Base-by-base conservation (phyloP, 2,888 invertebrate species). In the Amblyjoppa fuscipennis region DNA sequence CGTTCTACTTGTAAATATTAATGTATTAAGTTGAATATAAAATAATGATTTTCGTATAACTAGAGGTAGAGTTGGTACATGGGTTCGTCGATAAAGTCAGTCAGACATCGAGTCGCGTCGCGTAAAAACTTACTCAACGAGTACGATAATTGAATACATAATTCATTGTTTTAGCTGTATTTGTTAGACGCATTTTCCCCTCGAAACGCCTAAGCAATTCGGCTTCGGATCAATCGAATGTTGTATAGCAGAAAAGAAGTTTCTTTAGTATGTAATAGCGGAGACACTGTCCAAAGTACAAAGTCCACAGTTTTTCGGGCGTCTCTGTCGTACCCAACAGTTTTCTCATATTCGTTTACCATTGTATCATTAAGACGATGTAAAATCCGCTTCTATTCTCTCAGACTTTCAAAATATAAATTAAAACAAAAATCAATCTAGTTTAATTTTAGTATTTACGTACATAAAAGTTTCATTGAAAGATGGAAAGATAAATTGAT, bases 1-100 rank as follows among this genome's bases (percentile, higher is more conserved):
- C 88, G 88, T 87, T 81, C 64, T 41, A 87, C 80, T 86, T 91
- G 91, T 91, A 91, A 90, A 91, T 90, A 91, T 56, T 87, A 88
- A 90, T 84, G 87, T 87, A 88, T 88, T 90, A 91, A 89, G 87
- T 75, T 79, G 6, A 64, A 71, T 81, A 83, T 45, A 11, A 59
- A 53, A 61, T 82, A 34, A 71, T 38, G 70, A 75, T 66, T 82
- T 85, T 82, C 79, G 59, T 82, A 82, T 79, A 68, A 49, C 34
- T 45, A 64, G 73, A 16, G 9, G 13, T 45, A 61, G 20, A 59
- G 13, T 61, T 61, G 11, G 16, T 70, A 70, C 28, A 31, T 28
- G 20, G 61, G 70, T n/a, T 13, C 66, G 38, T 68, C 28, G 20
- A 68, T 68, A 13, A 25, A 51, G 38, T 64, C 61, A 20, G 45